Evolutionary conservation across 2,888 invertebrate genomes (phyloP), one percentile per base, ranked within the genome.

Genomic region (Ormia ochracea): DNA sequence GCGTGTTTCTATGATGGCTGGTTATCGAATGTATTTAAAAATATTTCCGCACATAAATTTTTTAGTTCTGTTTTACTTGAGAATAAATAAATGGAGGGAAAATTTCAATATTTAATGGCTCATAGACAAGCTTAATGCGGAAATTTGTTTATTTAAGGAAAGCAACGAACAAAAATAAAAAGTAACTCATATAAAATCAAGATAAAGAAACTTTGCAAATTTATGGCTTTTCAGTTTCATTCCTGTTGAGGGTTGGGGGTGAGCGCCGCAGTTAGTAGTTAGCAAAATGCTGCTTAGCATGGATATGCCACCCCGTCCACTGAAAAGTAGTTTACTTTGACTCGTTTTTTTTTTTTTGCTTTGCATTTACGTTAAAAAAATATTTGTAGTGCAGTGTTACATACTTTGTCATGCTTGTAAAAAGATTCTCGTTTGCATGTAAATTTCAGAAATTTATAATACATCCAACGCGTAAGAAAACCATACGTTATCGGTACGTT

Each of bases 71-170:
- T 41, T n/a, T 2, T 68, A 21, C 2, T 10, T 56, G 6, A 23
- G 10, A n/a, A 3, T 7, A 14, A 28, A 3, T 2, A 21, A 31
- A 31, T 41, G 17, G 14, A 50, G 19, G 26, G 12, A 41, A 48
- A 50, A 50, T 48, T 59, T 50, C 3, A 33, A 59, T 59, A 59
- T 33, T 56, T 59, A 74, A 66, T 36, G 41, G 28, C 3, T 14
- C 14, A 56, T 19, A n/a, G 59, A 52, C 5, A 21, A 41, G 48
- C 45, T 56, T 28, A 70, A 75, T 66, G 21, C 76, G 80, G 76
- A 80, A 80, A 80, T 80, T 76, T 80, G 72, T 73, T 73, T 80
- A 80, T 80, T 78, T 80, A 68, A 76, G 68, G 45, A 72, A 72
- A 72, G 48, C 66, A 76, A 63, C 63, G n/a, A n/a, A n/a, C n/a